Percentiles rank a stretch among this genome's conserved stretches.
Evolutionary conservation across 2,113 vertebrate genomes (phyloP).

Genomic region (Entomyzon cyanotis): DNA sequence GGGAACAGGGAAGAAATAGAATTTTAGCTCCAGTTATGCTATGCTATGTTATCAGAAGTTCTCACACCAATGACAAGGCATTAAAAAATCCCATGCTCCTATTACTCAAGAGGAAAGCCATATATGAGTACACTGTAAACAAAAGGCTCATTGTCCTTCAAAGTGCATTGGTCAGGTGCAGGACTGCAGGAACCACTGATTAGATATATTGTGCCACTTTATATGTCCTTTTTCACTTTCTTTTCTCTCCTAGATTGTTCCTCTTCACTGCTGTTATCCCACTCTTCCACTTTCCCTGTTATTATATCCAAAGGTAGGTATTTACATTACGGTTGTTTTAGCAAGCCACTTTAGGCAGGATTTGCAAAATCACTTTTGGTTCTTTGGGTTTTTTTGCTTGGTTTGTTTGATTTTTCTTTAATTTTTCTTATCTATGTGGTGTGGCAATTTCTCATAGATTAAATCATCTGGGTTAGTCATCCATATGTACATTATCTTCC

Average conservation of each 20-base stretch:
- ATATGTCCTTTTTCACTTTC: neutral
- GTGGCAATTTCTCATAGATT: neutral
- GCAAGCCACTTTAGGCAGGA: neutral
- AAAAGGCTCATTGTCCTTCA: neutral
- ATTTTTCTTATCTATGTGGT: neutral
- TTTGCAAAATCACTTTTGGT: rapidly evolving
- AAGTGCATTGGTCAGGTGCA: neutral
- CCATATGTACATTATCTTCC: neutral
- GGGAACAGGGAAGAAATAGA: neutral
- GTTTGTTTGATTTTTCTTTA: neutral
- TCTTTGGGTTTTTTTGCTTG: neutral
- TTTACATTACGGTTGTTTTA: neutral
- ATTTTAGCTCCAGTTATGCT: neutral
- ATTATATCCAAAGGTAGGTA: neutral
- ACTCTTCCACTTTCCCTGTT: neutral
- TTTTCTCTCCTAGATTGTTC: neutral
- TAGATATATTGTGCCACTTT: neutral
- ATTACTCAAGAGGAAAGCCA: neutral
- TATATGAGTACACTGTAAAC: neutral
- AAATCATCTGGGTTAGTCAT: neutral
- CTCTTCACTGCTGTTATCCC: neutral
- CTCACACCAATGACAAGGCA: neutral
- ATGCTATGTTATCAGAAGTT: neutral
- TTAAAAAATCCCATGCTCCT: neutral
- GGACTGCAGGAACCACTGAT: neutral